Percentiles rank a stretch among this genome's conserved stretches.
Conservation (phyloP, 2,113 vertebrate genomes). For the Halichoeres trimaculatus region DNA sequence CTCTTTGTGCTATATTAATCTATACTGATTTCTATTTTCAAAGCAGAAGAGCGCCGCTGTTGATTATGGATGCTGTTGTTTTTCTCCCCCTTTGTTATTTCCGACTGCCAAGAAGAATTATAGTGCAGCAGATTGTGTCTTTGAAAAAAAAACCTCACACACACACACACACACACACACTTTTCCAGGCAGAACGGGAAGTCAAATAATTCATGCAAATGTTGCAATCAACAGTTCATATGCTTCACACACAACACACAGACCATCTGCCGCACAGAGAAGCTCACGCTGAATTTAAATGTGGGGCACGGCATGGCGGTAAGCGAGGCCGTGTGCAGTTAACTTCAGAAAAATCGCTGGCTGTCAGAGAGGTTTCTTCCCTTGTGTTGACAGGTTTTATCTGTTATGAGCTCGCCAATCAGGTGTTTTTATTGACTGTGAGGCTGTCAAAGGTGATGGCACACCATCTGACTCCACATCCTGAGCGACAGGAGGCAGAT, state of each 20-base stretch:
- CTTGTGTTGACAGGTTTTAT: conserved; percentile 28
- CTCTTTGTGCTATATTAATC: background rate
- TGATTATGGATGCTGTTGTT: conserved; percentile 14
- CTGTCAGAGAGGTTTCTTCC: background rate
- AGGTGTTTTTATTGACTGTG: conserved; percentile 32
- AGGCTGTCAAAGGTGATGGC: background rate
- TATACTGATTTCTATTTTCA: conserved; percentile 7
- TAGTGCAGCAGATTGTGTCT: conserved; percentile 60
- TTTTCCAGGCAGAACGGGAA: conserved; percentile 55
- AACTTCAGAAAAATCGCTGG: conserved; percentile 31
- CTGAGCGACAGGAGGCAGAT: no score
- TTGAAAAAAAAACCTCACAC: background rate
- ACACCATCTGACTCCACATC: background rate
- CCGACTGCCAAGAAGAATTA: conserved; percentile 48
- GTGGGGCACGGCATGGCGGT: background rate
- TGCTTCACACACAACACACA: conserved; percentile 59
- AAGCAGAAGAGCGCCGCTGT: background rate
- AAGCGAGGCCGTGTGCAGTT: conserved; percentile 28
- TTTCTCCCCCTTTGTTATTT: conserved; percentile 28
- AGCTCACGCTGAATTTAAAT: conserved; percentile 49
- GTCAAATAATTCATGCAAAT: conserved; percentile 79
- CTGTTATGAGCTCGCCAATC: conserved; percentile 8
- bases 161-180: background rate
- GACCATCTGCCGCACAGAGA: conserved; percentile 63
- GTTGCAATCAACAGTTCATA: conserved; percentile 73